These are phyloP conservation scores for Pseudococcus jackbeardsleyi DNA, from an alignment of 2,888 invertebrate species.

Conservation along the genomic window DNA sequence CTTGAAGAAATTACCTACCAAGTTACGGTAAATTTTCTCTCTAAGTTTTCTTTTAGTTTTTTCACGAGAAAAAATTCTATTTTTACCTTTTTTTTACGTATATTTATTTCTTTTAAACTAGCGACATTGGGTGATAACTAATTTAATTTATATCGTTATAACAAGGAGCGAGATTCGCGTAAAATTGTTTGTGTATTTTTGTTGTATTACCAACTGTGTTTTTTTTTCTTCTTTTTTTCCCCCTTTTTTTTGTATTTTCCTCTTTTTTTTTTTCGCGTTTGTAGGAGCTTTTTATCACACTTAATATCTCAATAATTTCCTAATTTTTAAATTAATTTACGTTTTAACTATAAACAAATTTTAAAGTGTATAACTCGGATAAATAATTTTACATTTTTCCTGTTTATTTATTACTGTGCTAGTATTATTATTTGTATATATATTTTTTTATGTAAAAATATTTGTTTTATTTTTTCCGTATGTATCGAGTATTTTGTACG, in stretches of 20 bases:
- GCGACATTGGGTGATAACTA: slow-evolving; percentile 55
- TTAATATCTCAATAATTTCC: slow-evolving; percentile 55
- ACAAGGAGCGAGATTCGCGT: slow-evolving; percentile 38
- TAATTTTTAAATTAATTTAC: slow-evolving; percentile 48
- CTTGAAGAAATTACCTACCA: slow-evolving; percentile 39
- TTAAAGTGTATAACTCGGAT: slow-evolving; percentile 31
- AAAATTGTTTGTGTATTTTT: slow-evolving; percentile 49
- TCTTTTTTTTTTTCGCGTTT: slow-evolving; percentile 42
- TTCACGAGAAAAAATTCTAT: background rate
- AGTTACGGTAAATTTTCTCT: slow-evolving; percentile 42
- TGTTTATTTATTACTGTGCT: slow-evolving; percentile 49
- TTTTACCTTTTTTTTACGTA: slow-evolving; percentile 43
- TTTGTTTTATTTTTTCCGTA: slow-evolving; percentile 52
- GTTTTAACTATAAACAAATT: slow-evolving; percentile 29
- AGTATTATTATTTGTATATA: slow-evolving; percentile 54
- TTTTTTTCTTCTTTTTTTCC: background rate
- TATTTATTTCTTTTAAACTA: slow-evolving; percentile 50
- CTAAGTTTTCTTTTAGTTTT: background rate
- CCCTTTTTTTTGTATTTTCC: background rate
- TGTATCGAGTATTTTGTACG: slow-evolving; percentile 54
- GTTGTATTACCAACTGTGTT: slow-evolving; percentile 55
- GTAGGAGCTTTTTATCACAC: slow-evolving; percentile 41
- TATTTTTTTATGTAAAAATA: slow-evolving; percentile 53
- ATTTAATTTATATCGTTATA: slow-evolving; percentile 54
- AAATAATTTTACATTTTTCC: slow-evolving; percentile 39